Evolutionary conservation across 2,797 vertebrate genomes (phyloP), one percentile per base, ranked within the genome.

Genomic region (Spinibarbus caldwelli): DNA sequence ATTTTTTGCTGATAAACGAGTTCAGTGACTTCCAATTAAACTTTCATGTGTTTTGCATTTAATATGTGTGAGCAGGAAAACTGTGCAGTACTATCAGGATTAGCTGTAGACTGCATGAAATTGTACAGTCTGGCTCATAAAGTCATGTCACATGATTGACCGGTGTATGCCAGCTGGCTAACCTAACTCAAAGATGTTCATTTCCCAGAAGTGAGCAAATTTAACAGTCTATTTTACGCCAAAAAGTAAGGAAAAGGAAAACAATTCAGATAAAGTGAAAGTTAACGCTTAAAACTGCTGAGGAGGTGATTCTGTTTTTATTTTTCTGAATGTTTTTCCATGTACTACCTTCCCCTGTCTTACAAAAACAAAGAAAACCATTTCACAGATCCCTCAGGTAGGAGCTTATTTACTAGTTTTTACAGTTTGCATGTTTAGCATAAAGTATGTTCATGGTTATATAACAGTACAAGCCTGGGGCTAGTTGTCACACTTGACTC

Each of bases 121-220:
- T 45, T 4, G 45, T 54, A 45, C 26, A 70, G 19, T 70, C 26
- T 1, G 19, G 49, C 64, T 70, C 66, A 41, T 57, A 78, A 78
- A 78, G 17, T 59, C 26, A 54, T 38, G n/a, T 78, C 62, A 77
- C 36, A 68, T 57, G 67, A 17, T 23, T 78, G 64, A 57, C 36
- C 12, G 14, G 29, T 14, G 26, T 43, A 41, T 1, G 62, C 47
- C 38, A 84, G 47, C 75, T 78, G 83, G 75, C 64, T 45, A 26
- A 54, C 26, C 34, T 78, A 14, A n/a, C 36, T 59, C 66, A 78
- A 19, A 34, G 8, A 78, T 43, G 62, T 12, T 71, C 49, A 70
- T 71, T 84, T 84, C 75, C 83, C 49, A 84, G 66, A 84, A 78
- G 75, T 84, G 62, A 84, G 36, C 23, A 36, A 12, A 77, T 68